phyloP scores from a whole-genome alignment of 2,113 vertebrate genomes.

The Cyprinodon brontotheroides region DNA sequence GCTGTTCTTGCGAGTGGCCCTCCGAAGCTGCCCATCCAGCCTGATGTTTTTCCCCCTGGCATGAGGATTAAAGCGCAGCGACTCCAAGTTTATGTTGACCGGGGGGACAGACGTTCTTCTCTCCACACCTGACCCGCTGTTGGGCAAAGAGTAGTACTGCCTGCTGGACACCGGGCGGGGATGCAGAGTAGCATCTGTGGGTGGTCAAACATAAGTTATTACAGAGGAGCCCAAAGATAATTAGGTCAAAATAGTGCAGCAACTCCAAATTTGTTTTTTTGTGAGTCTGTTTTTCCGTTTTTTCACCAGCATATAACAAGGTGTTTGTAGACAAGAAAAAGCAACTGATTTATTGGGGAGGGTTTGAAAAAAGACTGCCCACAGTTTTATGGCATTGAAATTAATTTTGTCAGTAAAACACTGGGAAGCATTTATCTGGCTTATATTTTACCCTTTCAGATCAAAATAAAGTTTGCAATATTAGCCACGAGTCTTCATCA shows the following conservation, averaged over 20 bases:
- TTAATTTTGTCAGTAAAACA: conserved; percentile 9
- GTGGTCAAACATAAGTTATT: conserved; percentile 15
- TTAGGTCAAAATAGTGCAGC: not conserved
- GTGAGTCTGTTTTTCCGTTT: not conserved
- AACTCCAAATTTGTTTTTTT: conserved; percentile 22
- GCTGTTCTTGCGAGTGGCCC: conserved; percentile 93
- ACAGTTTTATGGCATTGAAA: conserved; percentile 53
- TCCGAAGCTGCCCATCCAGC: conserved; percentile 90
- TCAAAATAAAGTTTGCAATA: conserved; percentile 22
- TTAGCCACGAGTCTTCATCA: conserved; percentile 20
- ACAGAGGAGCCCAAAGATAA: conserved; percentile 1
- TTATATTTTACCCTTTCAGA: not conserved
- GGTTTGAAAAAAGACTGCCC: conserved; percentile 48
- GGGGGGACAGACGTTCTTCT: conserved; percentile 78
- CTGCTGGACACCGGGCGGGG: conserved; percentile 85
- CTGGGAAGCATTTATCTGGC: not conserved
- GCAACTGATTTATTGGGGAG: conserved; percentile 54
- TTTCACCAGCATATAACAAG: conserved; percentile 42
- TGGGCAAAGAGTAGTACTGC: conserved; percentile 87
- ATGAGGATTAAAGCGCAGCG: conserved; percentile 92
- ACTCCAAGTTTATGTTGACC: conserved; percentile 81
- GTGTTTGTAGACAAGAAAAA: conserved; percentile 25
- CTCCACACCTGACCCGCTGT: conserved; percentile 85
- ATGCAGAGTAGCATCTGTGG: conserved; percentile 86
- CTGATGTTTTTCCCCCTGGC: conserved; percentile 97